Base-by-base conservation (phyloP, 2,797 vertebrate species). In the Microcaecilia unicolor region DNA sequence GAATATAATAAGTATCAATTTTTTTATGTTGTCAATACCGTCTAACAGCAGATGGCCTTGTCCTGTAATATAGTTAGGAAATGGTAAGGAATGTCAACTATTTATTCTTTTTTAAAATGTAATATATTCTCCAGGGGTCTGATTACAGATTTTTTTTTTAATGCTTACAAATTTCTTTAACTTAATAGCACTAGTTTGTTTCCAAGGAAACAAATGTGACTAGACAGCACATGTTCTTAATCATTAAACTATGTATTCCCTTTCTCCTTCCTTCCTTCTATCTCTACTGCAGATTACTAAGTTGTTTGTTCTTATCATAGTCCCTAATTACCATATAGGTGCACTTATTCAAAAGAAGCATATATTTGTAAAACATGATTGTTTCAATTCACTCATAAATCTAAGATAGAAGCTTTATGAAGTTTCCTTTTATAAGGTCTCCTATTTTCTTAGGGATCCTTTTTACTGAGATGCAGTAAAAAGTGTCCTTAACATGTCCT, bases 141-240 rank as follows among this genome's bases (percentile, higher is more conserved):
- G 70, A 75, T 77, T 80, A 78, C 47, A 70, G 70, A 80, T 76
- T 70, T 75, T 76, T 70, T 75, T 69, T 72, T 74, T 75, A 76
- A 77, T 65, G 61, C 68, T 74, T 72, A 75, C 50, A 72, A 64
- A 76, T 77, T 76, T 74, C 58, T 80, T 69, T 48, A 37, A 51
- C 63, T 55, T 32, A 51, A 72, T 46, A 65, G 48, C 51, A 59
- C 61, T 61, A 62, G 55, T 77, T 76, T 80, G 73, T 81, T 78
- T 78, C 67, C 73, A 67, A 71, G 70, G 73, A 79, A 74, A 80
- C 69, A 78, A 75, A 76, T 61, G 58, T 41, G 43, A 59, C 43
- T 55, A 44, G 34, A 58, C 49, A 51, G 44, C 42, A 65, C 56
- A 74, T 34, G 63, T 59, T 57, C 54, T 69, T 80, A 65, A 71